Evolutionary conservation across 2,113 vertebrate species (phyloP), one percentile per base, ranked within the genome.

Genomic region (Petaurus breviceps): DNA sequence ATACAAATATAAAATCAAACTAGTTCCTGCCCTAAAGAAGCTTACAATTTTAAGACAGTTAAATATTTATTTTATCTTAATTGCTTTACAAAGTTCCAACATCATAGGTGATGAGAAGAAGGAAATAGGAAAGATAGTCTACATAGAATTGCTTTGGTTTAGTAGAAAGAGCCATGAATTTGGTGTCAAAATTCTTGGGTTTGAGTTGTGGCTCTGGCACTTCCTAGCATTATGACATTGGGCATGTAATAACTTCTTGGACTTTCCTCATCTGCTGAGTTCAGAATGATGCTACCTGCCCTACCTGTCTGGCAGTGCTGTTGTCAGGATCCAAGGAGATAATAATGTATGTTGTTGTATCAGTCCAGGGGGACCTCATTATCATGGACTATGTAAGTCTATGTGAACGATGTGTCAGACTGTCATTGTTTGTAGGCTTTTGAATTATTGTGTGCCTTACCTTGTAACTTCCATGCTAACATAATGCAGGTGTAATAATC

Each of bases 291-390:
- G 8, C n/a, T 43, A 84, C n/a, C n/a, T 84, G n/a, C n/a, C n/a
- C n/a, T 43, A 22, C 68, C 68, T 84, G 23, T 43, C 19, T 84
- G n/a, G 68, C n/a, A 84, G 19, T 84, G 68, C n/a, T 23, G 68
- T 84, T 84, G 68, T 84, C 68, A 43, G 68, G 68, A 84, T 43
- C 37, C 68, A 84, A 84, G 68, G 68, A 84, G 68, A 43, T 84
- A 84, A 84, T 84, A 84, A 84, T 43, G n/a, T 84, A 84, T 84
- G 37, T 84, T 43, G 68, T 43, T 84, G n/a, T 84, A 84, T 84
- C 68, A 84, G 68, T 84, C 68, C n/a, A 84, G n/a, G n/a, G 68
- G n/a, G 68, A 84, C 68, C 68, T 84, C 68, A 84, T 84, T 84
- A 84, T 84, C 68, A 43, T 84, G 68, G 68, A 84, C 68, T n/a